Evolutionary conservation across 2,113 vertebrate genomes (phyloP).

Genomic region (Rattus rattus): DNA sequence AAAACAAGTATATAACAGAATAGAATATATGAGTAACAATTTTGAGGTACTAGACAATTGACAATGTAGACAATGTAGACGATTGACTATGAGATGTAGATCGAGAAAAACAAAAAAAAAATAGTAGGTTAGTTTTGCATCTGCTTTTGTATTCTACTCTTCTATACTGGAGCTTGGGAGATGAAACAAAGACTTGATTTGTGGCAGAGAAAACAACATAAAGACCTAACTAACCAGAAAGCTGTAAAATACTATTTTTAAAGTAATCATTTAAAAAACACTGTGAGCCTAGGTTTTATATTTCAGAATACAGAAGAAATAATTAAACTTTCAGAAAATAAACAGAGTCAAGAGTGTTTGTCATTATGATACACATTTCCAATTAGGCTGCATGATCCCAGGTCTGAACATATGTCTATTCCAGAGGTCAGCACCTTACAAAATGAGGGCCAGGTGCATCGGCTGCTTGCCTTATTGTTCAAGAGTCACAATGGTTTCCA

Average conservation of each 20-base stretch:
- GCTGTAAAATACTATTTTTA: not conserved
- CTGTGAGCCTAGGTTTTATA: not conserved
- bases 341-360: not conserved
- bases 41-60: not conserved
- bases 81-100: not conserved
- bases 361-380: not conserved
- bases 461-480: not conserved
- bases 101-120: not conserved
- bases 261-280: not conserved
- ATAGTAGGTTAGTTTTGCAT: not conserved
- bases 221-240: not conserved
- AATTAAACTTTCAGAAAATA: slow-evolving; percentile 5
- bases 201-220: not conserved
- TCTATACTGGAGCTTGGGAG: not conserved
- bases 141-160: not conserved
- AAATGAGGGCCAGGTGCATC: not conserved
- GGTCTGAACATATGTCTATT: not conserved
- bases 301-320: not conserved
- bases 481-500: not conserved
- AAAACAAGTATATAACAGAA: not conserved
- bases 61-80: not conserved
- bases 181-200: not conserved
- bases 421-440: not conserved
- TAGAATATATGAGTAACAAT: not conserved
- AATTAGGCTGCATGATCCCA: not conserved